Evolutionary conservation across 1,140 invertebrate genomes (phyloP).

Genomic region (Adelges cooleyi): DNA sequence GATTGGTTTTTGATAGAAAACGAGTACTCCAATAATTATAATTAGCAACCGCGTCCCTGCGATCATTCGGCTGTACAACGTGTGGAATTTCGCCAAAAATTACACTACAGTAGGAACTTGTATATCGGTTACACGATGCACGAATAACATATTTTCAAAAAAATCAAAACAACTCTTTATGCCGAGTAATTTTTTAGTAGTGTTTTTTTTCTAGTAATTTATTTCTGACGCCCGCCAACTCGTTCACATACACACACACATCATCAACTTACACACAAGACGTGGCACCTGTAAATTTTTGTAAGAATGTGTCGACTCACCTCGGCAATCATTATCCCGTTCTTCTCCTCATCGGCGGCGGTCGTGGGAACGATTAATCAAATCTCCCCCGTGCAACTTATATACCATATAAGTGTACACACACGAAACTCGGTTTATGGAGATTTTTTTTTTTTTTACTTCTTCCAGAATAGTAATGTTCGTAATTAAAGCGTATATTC

Average conservation of each 20-base stretch:
- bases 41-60: too few species aligned
- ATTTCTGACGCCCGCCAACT: not conserved
- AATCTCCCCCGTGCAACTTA: not conserved
- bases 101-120: too few species aligned
- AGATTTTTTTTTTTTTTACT: conserved; percentile 16
- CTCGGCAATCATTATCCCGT: conserved; percentile 22
- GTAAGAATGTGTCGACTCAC: conserved; percentile 27
- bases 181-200: too few species aligned
- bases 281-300: conserved; percentile 27
- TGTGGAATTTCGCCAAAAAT: too few species aligned
- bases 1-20: too few species aligned
- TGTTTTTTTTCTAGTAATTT: not conserved
- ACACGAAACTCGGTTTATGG: not conserved
- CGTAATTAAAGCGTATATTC: not conserved
- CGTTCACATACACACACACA: conserved; percentile 11
- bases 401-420: not conserved
- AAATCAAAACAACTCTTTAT: too few species aligned
- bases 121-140: too few species aligned
- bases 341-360: conserved; percentile 1
- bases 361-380: conserved; percentile 28
- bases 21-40: too few species aligned
- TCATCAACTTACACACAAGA: not conserved
- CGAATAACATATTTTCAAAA: too few species aligned
- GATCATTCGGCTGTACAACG: too few species aligned
- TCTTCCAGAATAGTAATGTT: not conserved